A percentile compares a stretch with the other conserved stretches of the same genome.
Conservation (phyloP, 2,797 vertebrate species). For the Malurus leucopterus region DNA sequence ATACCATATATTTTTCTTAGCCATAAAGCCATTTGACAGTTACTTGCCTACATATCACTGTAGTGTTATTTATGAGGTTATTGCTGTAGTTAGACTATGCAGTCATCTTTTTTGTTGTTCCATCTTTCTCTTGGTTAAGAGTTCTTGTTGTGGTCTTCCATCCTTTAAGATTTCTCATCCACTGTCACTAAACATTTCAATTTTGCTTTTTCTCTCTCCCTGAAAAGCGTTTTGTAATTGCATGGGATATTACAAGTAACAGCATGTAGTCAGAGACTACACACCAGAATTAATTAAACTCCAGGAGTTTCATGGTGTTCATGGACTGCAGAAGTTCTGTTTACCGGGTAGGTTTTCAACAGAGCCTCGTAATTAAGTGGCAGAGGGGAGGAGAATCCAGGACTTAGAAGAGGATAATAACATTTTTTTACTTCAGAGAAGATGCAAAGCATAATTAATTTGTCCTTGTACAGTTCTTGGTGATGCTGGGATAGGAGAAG, state of each 20-base stretch:
- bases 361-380: constrained; percentile 13
- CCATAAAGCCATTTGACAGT: not conserved
- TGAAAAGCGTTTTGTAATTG: not conserved
- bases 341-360: not conserved
- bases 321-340: not conserved
- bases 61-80: not conserved
- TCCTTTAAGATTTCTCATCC: not conserved
- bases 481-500: not conserved
- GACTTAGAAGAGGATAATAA: not conserved
- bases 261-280: not conserved
- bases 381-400: not conserved
- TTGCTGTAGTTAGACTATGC: not conserved
- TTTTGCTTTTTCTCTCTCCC: constrained; percentile 27
- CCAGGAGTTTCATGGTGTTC: constrained; percentile 11
- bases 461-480: not conserved
- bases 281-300: constrained; percentile 31
- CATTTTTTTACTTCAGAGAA: constrained; percentile 2
- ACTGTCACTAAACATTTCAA: not conserved
- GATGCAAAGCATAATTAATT: not conserved
- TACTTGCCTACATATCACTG: not conserved
- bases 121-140: not conserved
- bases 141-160: not conserved
- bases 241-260: not conserved
- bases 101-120: not conserved
- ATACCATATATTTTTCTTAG: not conserved